Evolutionary conservation across 2,113 vertebrate species (phyloP), one percentile per base, ranked within the genome.

Genomic region (Misgurnus anguillicaudatus): DNA sequence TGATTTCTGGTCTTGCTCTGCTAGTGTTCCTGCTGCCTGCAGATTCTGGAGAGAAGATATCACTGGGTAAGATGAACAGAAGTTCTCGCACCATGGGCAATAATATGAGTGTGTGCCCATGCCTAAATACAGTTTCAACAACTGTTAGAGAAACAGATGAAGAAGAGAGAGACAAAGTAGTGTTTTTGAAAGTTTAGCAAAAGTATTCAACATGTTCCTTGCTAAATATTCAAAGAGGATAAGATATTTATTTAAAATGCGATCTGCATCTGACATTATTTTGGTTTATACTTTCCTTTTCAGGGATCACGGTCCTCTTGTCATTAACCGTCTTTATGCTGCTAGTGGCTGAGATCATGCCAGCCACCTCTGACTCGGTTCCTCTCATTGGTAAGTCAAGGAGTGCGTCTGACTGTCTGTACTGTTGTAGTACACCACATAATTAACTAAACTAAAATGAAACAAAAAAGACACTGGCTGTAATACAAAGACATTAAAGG

Each of bases 251-350:
- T 45, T 45, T 45, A 2, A 45, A 5, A 10, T 9, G 7, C 2
- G 42, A 45, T 58, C 4, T 10, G 6, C 5, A 8, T 57, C 51
- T n/a, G 4, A 55, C n/a, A 11, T 62, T 36, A 45, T 21, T 36
- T 66, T 5, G 4, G 7, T 9, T 48, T 19, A 14, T 3, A 36
- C 55, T 45, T n/a, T 70, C 10, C 64, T 13, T 4, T 16, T 77
- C 77, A 97, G 95, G 95, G 72, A 96, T 96, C 81, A 96, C 95
- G 1, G 95, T 97, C 48, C 92, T 97, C 75, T 90, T 97, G 87
- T 97, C 95, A n/a, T 88, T 96, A 65, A 97, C 95, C 0, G 95
- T 97, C 55, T 97, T 97, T 88, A 97, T 97, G 95, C 87, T 97
- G 68, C 91, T 96, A 75, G 95, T 97, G 45, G 95, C 95, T 61